A percentile compares a stretch with the other conserved stretches of the same genome.
phyloP scores from a whole-genome alignment of 2,113 vertebrate genomes.

The Hiodon alosoides region DNA sequence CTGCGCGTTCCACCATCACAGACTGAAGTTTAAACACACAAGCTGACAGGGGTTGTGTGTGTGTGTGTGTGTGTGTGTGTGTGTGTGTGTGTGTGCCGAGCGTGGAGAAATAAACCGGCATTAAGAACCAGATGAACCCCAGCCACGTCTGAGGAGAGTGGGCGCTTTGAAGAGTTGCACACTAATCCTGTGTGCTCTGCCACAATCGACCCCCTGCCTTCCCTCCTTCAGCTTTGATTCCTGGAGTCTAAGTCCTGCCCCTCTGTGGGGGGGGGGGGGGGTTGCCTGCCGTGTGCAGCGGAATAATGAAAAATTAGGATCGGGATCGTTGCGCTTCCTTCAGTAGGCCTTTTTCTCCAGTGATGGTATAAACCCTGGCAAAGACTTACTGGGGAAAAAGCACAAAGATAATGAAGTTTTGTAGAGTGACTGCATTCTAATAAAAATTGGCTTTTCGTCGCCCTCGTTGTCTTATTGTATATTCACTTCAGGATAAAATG shows the following conservation, averaged over 20 bases:
- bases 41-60: neutral
- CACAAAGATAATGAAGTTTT: neutral
- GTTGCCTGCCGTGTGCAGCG: too few species aligned
- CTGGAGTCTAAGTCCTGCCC: slow-evolving; percentile 45
- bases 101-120: slow-evolving; percentile 39
- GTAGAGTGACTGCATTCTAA: neutral
- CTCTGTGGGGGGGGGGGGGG: slow-evolving; percentile 16
- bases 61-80: neutral
- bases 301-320: slow-evolving; percentile 28
- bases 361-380: neutral
- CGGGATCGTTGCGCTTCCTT: slow-evolving; percentile 43
- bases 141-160: slow-evolving; percentile 37
- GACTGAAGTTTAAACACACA: too few species aligned
- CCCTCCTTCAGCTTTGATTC: slow-evolving; percentile 49
- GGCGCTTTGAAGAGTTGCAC: slow-evolving; percentile 58
- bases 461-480: neutral
- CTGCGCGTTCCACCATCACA: too few species aligned
- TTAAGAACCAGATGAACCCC: slow-evolving; percentile 42
- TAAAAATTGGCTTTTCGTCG: slow-evolving; percentile 10
- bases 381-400: neutral
- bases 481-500: neutral
- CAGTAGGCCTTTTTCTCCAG: neutral
- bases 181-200: slow-evolving; percentile 56
- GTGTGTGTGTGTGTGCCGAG: neutral
- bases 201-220: slow-evolving; percentile 24